Evolutionary conservation across 2,113 vertebrate genomes (phyloP).

Genomic region (Psilopogon haemacephalus): DNA sequence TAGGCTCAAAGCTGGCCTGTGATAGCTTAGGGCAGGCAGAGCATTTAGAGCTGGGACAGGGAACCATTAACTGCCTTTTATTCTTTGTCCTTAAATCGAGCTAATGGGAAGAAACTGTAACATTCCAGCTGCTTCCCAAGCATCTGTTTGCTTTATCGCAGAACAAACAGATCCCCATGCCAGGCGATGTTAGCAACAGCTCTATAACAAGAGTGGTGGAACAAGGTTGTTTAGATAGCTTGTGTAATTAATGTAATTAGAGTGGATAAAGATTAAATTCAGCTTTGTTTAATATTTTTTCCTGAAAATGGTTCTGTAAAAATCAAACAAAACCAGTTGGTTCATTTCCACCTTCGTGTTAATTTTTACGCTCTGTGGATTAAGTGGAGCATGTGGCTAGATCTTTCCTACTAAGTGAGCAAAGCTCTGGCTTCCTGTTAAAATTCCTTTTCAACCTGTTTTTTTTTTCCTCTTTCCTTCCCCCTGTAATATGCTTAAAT

Average conservation of each 20-base stretch:
- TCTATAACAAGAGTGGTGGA: background rate
- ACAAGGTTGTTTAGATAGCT: background rate
- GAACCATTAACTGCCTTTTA: background rate
- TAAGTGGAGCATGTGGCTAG: background rate
- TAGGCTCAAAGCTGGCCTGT: background rate
- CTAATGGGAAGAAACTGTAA: fast-evolving
- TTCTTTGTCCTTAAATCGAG: background rate
- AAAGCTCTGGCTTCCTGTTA: background rate
- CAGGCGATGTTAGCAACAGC: background rate
- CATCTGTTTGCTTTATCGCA: background rate
- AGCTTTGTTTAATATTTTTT: background rate
- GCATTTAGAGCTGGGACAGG: background rate
- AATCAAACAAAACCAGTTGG: background rate
- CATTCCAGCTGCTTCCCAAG: background rate
- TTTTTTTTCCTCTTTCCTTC: no score
- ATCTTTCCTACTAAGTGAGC: background rate
- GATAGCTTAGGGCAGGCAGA: background rate
- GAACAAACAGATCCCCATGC: background rate
- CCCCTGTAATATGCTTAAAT: background rate
- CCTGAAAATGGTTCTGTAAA: background rate
- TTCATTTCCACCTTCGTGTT: background rate
- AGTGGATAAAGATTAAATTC: background rate
- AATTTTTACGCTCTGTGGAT: background rate
- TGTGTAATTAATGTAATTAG: background rate
- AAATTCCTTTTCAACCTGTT: conserved; percentile 28